Evolutionary conservation across 2,797 vertebrate species (phyloP).

Genomic region (Tauraco hartlaubi): DNA sequence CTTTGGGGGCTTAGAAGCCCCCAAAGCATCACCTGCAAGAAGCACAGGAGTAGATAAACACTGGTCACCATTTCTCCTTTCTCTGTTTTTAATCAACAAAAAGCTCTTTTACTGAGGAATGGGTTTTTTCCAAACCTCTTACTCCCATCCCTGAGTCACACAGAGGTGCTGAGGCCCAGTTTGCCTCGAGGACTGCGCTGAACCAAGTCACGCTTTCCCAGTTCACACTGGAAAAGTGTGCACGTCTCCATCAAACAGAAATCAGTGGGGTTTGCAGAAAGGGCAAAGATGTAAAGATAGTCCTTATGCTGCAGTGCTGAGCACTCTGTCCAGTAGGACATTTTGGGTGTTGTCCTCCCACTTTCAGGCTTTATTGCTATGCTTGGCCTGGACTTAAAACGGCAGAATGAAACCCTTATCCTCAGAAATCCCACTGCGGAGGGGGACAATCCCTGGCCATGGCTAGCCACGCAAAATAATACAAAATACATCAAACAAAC

Average conservation of each 20-base stretch:
- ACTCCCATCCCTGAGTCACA: not conserved
- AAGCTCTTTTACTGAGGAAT: not conserved
- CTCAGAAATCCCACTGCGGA: not conserved
- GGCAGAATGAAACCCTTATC: not conserved
- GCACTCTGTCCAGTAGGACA: not conserved
- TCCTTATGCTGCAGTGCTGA: not conserved
- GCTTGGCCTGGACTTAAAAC: not conserved
- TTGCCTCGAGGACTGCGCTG: not conserved
- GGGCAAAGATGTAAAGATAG: no score
- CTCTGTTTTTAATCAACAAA: not conserved
- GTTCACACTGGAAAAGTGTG: not conserved
- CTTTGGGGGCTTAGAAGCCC: not conserved
- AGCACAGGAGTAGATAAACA: not conserved
- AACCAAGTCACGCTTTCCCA: not conserved
- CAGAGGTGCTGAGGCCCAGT: not conserved
- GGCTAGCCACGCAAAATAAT: slow-evolving; percentile 71
- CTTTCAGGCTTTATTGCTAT: not conserved
- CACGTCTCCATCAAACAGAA: not conserved
- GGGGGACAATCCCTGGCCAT: not conserved
- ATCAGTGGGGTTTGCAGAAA: not conserved
- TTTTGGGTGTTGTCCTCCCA: not conserved
- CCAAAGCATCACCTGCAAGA: not conserved
- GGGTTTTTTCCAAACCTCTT: not conserved
- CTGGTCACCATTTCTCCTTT: not conserved
- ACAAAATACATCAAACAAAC: slow-evolving; percentile 19